These are phyloP conservation scores for Sylvietta virens DNA, from an alignment of 2,113 vertebrate species.

Conservation along the genomic window DNA sequence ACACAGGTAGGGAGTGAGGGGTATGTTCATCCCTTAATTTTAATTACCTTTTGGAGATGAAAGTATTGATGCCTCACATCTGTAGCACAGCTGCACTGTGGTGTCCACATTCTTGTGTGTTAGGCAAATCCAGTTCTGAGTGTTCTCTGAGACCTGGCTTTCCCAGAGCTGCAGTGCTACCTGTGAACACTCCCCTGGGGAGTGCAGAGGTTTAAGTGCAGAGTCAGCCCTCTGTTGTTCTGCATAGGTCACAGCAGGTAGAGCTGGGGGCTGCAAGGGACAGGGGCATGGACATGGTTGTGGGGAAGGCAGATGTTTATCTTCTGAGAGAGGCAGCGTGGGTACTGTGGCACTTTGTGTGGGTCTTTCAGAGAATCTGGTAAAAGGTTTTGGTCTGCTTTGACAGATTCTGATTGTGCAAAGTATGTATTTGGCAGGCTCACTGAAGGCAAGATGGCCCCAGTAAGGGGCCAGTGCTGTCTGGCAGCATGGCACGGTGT, in stretches of 20 bases:
- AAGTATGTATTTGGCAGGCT: background rate
- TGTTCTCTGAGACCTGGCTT: background rate
- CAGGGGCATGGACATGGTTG: accelerated
- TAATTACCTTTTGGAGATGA: background rate
- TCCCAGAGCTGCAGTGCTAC: background rate
- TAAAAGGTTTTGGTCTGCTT: background rate
- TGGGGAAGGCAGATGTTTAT: background rate
- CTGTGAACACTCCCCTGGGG: background rate
- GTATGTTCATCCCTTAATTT: background rate
- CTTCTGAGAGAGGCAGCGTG: background rate
- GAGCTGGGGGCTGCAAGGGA: background rate
- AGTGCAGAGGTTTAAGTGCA: background rate
- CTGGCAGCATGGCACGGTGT: accelerated
- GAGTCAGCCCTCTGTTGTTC: background rate
- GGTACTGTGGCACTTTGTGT: background rate
- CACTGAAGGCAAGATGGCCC: background rate
- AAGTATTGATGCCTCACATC: background rate
- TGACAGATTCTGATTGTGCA: background rate
- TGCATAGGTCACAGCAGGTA: background rate
- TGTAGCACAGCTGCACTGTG: background rate
- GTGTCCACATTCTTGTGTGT: background rate
- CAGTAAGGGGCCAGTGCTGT: background rate
- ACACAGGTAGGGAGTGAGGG: background rate
- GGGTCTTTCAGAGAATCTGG: background rate
- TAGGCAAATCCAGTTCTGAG: background rate